A percentile compares a stretch with the other conserved stretches of the same genome.
Conservation (phyloP, 2,113 vertebrate genomes). For the Suricata suricatta region DNA sequence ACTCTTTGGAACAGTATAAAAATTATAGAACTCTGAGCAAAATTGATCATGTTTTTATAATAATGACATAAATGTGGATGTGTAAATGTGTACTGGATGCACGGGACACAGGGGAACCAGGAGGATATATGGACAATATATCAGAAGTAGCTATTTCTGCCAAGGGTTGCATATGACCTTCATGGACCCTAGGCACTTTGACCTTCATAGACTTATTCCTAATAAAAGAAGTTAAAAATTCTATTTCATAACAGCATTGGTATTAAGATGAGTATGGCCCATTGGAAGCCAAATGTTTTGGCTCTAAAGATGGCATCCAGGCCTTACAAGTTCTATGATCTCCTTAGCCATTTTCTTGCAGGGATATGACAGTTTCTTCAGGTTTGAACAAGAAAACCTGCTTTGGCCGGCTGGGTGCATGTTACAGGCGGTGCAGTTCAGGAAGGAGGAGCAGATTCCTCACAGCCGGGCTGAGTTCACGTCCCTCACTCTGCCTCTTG, state of each 20-base stretch:
- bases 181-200: neutral
- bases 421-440: neutral
- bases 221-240: neutral
- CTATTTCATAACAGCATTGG: neutral
- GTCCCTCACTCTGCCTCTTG: neutral
- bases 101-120: too few species aligned
- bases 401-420: neutral
- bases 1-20: neutral
- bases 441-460: neutral
- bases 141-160: neutral
- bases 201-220: neutral
- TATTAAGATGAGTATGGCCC: neutral
- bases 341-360: neutral
- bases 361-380: neutral
- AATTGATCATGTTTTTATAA: too few species aligned
- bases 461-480: neutral
- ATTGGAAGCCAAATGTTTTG: slow-evolving; percentile 38
- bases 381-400: neutral
- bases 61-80: too few species aligned
- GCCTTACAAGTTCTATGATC: neutral
- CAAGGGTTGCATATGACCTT: neutral
- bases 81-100: too few species aligned
- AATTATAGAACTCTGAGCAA: too few species aligned
- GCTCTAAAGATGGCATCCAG: slow-evolving; percentile 13
- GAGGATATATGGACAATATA: neutral